phyloP scores from a whole-genome alignment of 2,797 vertebrate species.

The Lerista edwardsae region DNA sequence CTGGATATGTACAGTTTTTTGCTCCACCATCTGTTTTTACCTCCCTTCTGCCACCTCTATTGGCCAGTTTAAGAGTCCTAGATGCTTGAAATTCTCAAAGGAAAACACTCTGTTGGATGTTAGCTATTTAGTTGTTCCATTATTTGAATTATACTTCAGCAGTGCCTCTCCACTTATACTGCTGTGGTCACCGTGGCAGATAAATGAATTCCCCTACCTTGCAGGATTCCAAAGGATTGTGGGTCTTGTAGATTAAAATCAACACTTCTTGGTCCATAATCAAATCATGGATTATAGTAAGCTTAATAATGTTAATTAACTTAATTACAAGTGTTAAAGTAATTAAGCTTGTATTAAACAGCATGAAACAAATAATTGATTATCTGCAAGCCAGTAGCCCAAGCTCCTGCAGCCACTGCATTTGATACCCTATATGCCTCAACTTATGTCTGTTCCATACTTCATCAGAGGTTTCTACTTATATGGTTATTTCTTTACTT shows the following conservation, averaged over 20 bases:
- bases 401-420: not conserved
- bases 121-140: not conserved
- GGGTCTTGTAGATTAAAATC: slow-evolving; percentile 1
- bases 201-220: not conserved
- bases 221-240: not conserved
- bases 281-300: slow-evolving; percentile 31
- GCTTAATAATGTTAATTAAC: slow-evolving; percentile 43
- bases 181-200: not conserved
- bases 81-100: not conserved
- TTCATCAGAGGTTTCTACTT: slow-evolving; percentile 1
- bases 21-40: not conserved
- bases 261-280: not conserved
- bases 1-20: no score
- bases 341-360: slow-evolving; percentile 31
- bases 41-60: not conserved
- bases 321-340: slow-evolving; percentile 42
- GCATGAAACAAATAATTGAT: slow-evolving; percentile 23
- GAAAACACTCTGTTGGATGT: not conserved
- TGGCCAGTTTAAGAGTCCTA: not conserved
- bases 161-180: not conserved
- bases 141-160: not conserved
- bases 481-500: not conserved
- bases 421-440: not conserved
- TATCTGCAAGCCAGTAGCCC: not conserved
- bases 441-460: not conserved